A percentile compares a stretch with the other conserved stretches of the same genome.
phyloP scores from a whole-genome alignment of 2,797 vertebrate species.

The Phalanger gymnotis region DNA sequence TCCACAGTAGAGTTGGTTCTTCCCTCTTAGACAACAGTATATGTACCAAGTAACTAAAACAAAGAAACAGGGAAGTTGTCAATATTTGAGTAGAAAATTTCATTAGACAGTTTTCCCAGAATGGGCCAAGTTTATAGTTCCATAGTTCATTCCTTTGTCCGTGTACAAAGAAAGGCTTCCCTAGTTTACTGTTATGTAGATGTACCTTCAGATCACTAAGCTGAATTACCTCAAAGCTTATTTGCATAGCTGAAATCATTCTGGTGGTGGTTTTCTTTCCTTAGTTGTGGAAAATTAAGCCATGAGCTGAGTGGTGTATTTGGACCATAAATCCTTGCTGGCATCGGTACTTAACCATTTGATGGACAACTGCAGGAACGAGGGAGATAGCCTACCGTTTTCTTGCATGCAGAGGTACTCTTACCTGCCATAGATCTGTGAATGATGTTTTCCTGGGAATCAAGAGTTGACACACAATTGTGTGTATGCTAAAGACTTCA shows the following conservation, averaged over 20 bases:
- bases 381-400: not conserved
- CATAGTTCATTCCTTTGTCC: not conserved
- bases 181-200: not conserved
- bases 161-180: not conserved
- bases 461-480: not conserved
- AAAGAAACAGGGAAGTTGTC: not conserved
- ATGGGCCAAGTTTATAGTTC: not conserved
- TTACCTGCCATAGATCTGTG: not conserved
- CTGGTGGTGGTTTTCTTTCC: conserved; percentile 59
- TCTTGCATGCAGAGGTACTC: conserved; percentile 21
- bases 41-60: not conserved
- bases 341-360: not conserved
- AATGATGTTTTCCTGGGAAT: not conserved
- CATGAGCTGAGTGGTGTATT: conserved; percentile 84
- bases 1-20: not conserved
- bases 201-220: not conserved
- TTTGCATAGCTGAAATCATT: not conserved
- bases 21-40: not conserved
- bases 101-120: not conserved
- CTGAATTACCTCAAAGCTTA: conserved; percentile 26
- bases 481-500: not conserved
- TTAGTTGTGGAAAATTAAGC: conserved; percentile 98
- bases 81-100: conserved; percentile 24
- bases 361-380: conserved; percentile 14
- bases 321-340: conserved; percentile 1